Evolutionary conservation across 2,113 vertebrate genomes (phyloP).

Genomic region (Anser brachyrhynchus): DNA sequence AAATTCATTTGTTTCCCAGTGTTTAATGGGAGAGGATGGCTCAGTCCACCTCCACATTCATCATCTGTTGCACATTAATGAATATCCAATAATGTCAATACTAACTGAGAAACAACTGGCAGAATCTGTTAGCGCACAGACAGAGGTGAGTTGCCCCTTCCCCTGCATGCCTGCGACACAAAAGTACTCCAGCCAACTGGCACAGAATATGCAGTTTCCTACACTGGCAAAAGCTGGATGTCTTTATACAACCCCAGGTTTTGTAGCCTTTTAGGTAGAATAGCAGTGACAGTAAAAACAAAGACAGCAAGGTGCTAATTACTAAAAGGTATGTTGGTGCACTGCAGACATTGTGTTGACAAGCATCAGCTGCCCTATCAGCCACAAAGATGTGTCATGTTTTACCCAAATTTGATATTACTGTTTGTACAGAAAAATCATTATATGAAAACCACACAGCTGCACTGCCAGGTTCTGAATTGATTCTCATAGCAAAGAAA

Average conservation of each 20-base stretch:
- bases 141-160: background rate
- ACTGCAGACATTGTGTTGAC: background rate
- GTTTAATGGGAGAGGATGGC: constrained; percentile 34
- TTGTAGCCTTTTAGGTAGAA: background rate
- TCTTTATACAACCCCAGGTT: background rate
- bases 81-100: constrained; percentile 41
- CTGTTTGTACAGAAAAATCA: background rate
- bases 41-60: constrained; percentile 10
- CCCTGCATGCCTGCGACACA: background rate
- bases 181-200: background rate
- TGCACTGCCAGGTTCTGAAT: background rate
- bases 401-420: constrained; percentile 2
- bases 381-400: background rate
- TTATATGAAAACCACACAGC: background rate
- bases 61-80: constrained; percentile 40
- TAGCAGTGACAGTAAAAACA: background rate
- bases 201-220: background rate
- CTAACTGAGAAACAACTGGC: background rate
- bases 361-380: background rate
- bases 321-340: background rate
- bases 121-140: background rate
- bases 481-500: background rate
- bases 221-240: background rate
- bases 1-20: constrained; percentile 30
- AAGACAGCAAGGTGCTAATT: background rate